phyloP scores from a whole-genome alignment of 2,113 vertebrate species.

The Gallinago media region DNA sequence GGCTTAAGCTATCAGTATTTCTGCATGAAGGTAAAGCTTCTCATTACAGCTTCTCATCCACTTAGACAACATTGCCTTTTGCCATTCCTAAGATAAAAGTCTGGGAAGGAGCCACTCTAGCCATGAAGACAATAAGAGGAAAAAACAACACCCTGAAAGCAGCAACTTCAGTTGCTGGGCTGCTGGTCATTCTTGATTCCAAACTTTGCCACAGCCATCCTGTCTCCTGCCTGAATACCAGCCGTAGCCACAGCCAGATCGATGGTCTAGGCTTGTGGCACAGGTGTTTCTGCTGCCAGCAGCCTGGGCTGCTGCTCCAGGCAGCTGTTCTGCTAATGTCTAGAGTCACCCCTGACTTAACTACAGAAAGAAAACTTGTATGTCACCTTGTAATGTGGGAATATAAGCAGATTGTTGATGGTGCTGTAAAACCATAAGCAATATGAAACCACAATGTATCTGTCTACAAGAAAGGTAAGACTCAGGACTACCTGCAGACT shows the following conservation, averaged over 20 bases:
- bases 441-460: not conserved
- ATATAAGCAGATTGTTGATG: not conserved
- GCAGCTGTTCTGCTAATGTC: not conserved
- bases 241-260: not conserved
- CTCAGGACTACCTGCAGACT: not conserved
- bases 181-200: not conserved
- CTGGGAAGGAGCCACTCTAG: not conserved
- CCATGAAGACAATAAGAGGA: not conserved
- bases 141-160: not conserved
- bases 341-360: not conserved
- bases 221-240: not conserved
- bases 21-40: not conserved
- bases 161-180: not conserved
- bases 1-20: not conserved
- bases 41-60: not conserved
- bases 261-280: not conserved
- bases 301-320: not conserved
- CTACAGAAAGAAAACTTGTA: not conserved
- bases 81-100: not conserved
- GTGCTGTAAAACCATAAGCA: not conserved
- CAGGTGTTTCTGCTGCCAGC: not conserved
- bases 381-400: not conserved
- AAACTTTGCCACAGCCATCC: not conserved
- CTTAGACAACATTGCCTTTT: not conserved
- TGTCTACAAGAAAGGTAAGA: not conserved